phyloP scores from a whole-genome alignment of 2,797 vertebrate species.

The Epinephelus awoara region DNA sequence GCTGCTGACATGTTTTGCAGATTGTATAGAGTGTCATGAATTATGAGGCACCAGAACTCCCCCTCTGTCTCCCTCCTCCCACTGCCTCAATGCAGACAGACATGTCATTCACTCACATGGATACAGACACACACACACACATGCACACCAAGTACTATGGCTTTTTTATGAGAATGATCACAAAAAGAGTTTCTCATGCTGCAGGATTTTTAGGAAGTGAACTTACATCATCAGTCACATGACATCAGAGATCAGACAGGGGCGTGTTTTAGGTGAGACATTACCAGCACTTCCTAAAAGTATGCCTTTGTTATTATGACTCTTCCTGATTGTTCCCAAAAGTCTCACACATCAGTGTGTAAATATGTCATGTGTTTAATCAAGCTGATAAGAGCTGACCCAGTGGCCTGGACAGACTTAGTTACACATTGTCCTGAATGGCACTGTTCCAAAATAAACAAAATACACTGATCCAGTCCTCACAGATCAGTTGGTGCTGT shows the following conservation, averaged over 20 bases:
- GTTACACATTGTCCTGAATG: constrained; percentile 48
- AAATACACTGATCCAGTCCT: constrained; percentile 9
- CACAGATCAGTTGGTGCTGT: constrained; percentile 22
- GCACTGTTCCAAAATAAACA: constrained; percentile 44
- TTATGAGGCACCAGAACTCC: constrained; percentile 21
- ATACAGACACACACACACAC: constrained; percentile 2
- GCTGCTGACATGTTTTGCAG: constrained; percentile 53
- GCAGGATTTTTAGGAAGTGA: constrained; percentile 35
- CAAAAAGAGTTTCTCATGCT: constrained; percentile 14
- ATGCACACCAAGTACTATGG: background rate
- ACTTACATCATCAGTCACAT: constrained; percentile 22
- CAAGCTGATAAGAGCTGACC: constrained; percentile 61
- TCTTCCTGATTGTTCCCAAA: background rate
- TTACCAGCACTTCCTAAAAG: constrained; percentile 30
- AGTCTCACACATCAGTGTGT: constrained; percentile 28
- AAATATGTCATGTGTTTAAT: constrained; percentile 49
- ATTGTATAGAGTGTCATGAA: constrained; percentile 49
- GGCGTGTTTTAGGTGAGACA: constrained; percentile 7
- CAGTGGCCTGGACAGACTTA: constrained; percentile 42
- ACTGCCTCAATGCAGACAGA: background rate
- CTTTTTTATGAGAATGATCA: constrained; percentile 1
- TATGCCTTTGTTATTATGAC: constrained; percentile 1
- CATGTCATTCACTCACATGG: constrained; percentile 11
- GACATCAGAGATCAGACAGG: background rate
- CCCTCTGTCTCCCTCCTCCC: background rate